A percentile compares a stretch with the other conserved stretches of the same genome.
Conservation (phyloP, 2,888 invertebrate species). For the Rhingia campestris region DNA sequence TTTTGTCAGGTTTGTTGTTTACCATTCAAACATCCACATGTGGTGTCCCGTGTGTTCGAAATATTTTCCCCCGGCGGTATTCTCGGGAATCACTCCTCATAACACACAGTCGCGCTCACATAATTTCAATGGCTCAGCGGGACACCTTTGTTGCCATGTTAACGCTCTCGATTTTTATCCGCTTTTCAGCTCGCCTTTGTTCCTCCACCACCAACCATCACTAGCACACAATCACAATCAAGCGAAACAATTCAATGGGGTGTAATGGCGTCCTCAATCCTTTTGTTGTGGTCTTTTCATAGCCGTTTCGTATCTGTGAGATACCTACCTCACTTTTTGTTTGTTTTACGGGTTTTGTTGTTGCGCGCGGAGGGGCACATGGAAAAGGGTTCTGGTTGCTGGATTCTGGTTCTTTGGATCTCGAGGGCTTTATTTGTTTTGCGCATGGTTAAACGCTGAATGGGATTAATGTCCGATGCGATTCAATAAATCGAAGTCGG, state of each 20-base stretch:
- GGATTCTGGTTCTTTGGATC: slow-evolving; percentile 10
- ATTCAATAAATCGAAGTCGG: slow-evolving; percentile 74
- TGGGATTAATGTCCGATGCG: slow-evolving; percentile 73
- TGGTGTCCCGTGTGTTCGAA: slow-evolving; percentile 16
- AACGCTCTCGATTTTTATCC: slow-evolving; percentile 79
- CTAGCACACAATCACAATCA: slow-evolving; percentile 36
- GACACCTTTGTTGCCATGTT: slow-evolving; percentile 83
- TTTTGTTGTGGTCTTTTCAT: slow-evolving; percentile 69
- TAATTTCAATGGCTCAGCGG: slow-evolving; percentile 83
- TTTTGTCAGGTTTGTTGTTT: neutral
- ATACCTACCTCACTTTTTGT: slow-evolving; percentile 18
- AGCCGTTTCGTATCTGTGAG: slow-evolving; percentile 37
- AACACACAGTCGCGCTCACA: slow-evolving; percentile 74
- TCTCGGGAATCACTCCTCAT: slow-evolving; percentile 50
- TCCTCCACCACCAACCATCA: slow-evolving; percentile 18
- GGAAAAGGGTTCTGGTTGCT: neutral
- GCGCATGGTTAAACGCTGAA: slow-evolving; percentile 73
- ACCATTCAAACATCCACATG: slow-evolving; percentile 53
- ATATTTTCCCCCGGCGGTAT: neutral
- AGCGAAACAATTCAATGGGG: slow-evolving; percentile 67
- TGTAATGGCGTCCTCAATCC: slow-evolving; percentile 73
- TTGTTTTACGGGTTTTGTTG: slow-evolving; percentile 9
- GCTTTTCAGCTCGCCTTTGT: slow-evolving; percentile 19
- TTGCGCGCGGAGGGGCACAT: neutral
- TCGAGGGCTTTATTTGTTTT: slow-evolving; percentile 73